Percentiles rank a stretch among this genome's conserved stretches.
phyloP scores from a whole-genome alignment of 2,113 vertebrate genomes.

The Nipponia nippon region DNA sequence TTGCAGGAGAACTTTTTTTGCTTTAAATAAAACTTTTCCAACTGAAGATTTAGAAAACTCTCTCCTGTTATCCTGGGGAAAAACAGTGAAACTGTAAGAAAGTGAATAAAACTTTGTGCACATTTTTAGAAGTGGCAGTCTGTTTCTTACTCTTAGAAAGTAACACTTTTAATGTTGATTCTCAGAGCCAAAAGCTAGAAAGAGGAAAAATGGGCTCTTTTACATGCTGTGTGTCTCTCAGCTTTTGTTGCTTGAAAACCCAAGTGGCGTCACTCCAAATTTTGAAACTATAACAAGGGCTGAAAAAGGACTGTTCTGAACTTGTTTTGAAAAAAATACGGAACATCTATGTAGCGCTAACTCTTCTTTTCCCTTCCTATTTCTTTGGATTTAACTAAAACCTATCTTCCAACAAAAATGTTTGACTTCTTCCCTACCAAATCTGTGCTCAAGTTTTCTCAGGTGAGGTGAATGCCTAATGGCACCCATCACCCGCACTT shows the following conservation, averaged over 20 bases:
- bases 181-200: neutral
- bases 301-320: neutral
- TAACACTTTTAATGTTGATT: neutral
- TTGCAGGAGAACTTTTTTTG: neutral
- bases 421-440: neutral
- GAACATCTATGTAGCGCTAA: fast-evolving
- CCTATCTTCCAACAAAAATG: fast-evolving
- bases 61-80: neutral
- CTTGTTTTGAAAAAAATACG: fast-evolving
- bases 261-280: fast-evolving
- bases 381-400: neutral
- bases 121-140: neutral
- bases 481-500: fast-evolving
- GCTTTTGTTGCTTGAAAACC: neutral
- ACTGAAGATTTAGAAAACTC: neutral
- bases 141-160: neutral
- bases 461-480: neutral
- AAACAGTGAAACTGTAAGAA: neutral
- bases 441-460: neutral
- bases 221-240: neutral
- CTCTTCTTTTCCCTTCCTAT: neutral
- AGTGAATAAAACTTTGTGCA: neutral
- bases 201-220: neutral
- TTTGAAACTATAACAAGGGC: neutral
- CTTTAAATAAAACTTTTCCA: neutral